phyloP scores from a whole-genome alignment of 2,113 vertebrate species.

The Pogonocichla stellata region DNA sequence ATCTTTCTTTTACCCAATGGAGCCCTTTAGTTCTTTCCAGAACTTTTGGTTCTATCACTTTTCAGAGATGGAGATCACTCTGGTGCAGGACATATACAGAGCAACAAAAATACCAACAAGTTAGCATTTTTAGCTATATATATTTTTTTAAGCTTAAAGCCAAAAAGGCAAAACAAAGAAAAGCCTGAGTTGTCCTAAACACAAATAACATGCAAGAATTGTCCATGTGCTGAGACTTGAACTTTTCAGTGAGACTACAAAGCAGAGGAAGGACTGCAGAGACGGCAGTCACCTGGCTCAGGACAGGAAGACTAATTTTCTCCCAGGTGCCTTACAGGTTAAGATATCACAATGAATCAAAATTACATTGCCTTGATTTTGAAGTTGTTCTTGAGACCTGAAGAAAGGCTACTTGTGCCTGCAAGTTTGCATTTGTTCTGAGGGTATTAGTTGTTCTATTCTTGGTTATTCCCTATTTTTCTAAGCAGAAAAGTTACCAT shows the following conservation, averaged over 20 bases:
- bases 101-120: neutral
- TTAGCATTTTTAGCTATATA: neutral
- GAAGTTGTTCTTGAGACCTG: neutral
- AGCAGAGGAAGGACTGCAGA: neutral
- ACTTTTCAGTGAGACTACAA: neutral
- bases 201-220: neutral
- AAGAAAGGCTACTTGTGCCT: neutral
- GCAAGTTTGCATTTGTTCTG: neutral
- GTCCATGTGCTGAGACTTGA: neutral
- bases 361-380: neutral
- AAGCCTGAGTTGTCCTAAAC: neutral
- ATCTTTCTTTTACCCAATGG: neutral
- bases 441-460: neutral
- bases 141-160: neutral
- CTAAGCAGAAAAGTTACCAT: neutral
- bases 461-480: neutral
- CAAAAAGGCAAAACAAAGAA: neutral
- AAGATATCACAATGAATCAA: neutral
- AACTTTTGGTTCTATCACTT: neutral
- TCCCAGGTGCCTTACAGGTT: neutral
- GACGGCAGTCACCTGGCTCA: neutral
- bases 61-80: neutral
- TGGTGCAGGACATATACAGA: neutral
- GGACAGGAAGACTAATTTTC: neutral
- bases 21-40: neutral